Evolutionary conservation across 1,140 invertebrate genomes (phyloP).

Genomic region (Mactra quadrangularis): DNA sequence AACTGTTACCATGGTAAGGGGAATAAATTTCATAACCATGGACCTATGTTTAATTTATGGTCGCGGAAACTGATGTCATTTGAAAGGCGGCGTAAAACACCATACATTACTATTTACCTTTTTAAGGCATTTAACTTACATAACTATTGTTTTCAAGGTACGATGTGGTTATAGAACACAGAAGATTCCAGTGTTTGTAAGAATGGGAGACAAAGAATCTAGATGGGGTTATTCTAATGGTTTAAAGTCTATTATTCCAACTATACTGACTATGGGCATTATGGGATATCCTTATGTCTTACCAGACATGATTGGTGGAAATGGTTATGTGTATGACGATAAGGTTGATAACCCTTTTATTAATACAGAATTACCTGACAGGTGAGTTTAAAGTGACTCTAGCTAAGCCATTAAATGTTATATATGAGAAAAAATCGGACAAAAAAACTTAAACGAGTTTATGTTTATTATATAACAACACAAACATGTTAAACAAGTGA

Average conservation of each 20-base stretch:
- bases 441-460: no score
- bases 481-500: neutral
- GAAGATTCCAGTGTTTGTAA: slow-evolving; percentile 88
- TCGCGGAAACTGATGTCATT: no score
- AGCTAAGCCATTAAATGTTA: neutral
- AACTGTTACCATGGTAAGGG: no score
- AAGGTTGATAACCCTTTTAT: slow-evolving; percentile 27
- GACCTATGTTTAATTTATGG: no score
- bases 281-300: slow-evolving; percentile 93
- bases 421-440: slow-evolving; percentile 73
- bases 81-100: no score
- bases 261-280: slow-evolving; percentile 92
- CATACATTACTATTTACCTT: no score
- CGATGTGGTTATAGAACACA: slow-evolving; percentile 12
- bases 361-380: slow-evolving; percentile 24
- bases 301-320: slow-evolving; percentile 97
- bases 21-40: no score
- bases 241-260: slow-evolving; percentile 88
- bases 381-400: neutral
- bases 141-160: neutral
- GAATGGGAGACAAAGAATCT: slow-evolving; percentile 95
- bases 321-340: slow-evolving; percentile 85
- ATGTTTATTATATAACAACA: neutral
- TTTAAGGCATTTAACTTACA: no score
- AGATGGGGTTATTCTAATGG: slow-evolving; percentile 92